Evolutionary conservation across 2,797 vertebrate species (phyloP).

Genomic region (Mus spretus): DNA sequence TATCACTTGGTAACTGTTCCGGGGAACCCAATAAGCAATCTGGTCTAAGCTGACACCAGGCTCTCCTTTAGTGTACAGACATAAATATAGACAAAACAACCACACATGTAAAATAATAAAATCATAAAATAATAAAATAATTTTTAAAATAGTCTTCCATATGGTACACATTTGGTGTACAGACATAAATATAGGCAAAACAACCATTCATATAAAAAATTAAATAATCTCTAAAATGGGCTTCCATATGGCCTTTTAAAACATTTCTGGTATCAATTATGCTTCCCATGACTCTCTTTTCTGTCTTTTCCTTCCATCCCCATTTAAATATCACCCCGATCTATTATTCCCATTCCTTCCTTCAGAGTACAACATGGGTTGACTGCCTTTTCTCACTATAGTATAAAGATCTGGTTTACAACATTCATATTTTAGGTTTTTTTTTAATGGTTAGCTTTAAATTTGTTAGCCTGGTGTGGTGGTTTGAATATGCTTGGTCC

Average conservation of each 20-base stretch:
- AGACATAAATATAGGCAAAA: background rate
- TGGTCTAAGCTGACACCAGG: background rate
- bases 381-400: background rate
- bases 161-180: background rate
- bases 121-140: background rate
- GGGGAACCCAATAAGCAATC: background rate
- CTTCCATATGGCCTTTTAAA: background rate
- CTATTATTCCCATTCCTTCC: background rate
- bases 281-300: background rate
- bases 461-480: background rate
- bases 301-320: background rate
- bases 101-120: background rate
- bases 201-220: background rate
- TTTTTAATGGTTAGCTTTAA: background rate
- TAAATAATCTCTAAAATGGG: background rate
- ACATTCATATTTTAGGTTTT: background rate
- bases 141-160: background rate
- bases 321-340: background rate
- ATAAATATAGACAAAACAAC: background rate
- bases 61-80: background rate
- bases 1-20: background rate
- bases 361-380: background rate
- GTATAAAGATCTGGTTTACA: background rate
- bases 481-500: background rate
- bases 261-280: background rate